Evolutionary conservation across 2,797 vertebrate species (phyloP).

Genomic region (Centroberyx gerrardi): DNA sequence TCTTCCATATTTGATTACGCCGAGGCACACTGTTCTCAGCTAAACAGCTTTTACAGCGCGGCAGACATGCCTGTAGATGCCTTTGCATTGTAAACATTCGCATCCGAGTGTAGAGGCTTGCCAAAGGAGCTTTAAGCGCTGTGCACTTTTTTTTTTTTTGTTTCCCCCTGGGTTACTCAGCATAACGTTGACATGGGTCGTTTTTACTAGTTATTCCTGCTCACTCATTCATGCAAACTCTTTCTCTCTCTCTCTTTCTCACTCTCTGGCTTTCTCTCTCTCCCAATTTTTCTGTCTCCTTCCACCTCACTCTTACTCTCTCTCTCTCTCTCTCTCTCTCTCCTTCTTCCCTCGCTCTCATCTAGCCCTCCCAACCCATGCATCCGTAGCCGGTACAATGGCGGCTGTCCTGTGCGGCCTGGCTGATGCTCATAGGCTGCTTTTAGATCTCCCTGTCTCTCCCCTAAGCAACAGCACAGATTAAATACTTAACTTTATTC

Average conservation of each 20-base stretch:
- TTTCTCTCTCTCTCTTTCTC: conserved; percentile 30
- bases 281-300: conserved; percentile 44
- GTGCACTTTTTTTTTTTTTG: conserved; percentile 48
- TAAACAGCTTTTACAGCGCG: conserved; percentile 16
- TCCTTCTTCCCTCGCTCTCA: not conserved
- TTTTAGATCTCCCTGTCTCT: conserved; percentile 69
- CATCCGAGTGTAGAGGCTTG: conserved; percentile 35
- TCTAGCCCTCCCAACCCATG: conserved; percentile 52
- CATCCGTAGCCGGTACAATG: conserved; percentile 66
- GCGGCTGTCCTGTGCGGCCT: conserved; percentile 51
- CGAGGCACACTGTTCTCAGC: not conserved
- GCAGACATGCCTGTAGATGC: conserved; percentile 13
- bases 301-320: conserved; percentile 27
- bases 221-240: conserved; percentile 77
- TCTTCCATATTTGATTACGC: conserved; percentile 30
- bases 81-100: conserved; percentile 63
- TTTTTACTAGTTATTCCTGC: conserved; percentile 76
- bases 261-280: conserved; percentile 57
- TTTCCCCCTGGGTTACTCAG: conserved; percentile 52
- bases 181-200: conserved; percentile 62
- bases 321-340: conserved; percentile 11
- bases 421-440: conserved; percentile 65
- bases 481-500: conserved; percentile 85
- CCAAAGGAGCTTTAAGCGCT: conserved; percentile 33
- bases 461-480: conserved; percentile 79